Base-by-base conservation (phyloP, 2,797 vertebrate species). In the Morelia viridis region DNA sequence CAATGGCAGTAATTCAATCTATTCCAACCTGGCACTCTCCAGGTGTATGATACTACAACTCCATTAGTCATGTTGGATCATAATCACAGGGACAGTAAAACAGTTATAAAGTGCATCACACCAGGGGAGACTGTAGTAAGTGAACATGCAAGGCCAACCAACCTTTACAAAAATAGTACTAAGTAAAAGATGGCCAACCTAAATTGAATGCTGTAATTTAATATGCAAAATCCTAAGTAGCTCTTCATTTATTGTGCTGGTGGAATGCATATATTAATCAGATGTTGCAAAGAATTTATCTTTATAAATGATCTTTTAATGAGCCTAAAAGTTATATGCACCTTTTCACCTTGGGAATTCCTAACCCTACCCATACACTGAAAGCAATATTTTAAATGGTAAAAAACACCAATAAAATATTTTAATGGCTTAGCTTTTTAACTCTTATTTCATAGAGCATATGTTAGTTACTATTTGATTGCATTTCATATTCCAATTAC, bases 361-460 rank as follows among this genome's bases (percentile, higher is more conserved):
- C 85, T 86, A 91, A 85, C 46, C 41, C 13, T n/a, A 31, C 9
- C 17, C 57, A 31, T 53, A 26, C 62, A 35, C 62, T 57, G 19
- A 15, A 84, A 13, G 26, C 60, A 86, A 41, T 56, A 35, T 28
- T 50, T 12, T 11, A 91, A 65, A 91, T 91, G 83, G 53, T 85
- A 85, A 91, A 90, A 86, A 53, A 57, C 41, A 50, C 76, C 84
- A 84, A 41, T 84, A 62, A 90, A 80, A 53, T 84, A 41, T 62
- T 91, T 65, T 91, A 91, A 85, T 91, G 2, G 31, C 53, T 35
- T 10, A 35, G 24, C 3, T 71, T 68, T 35, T 50, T 57, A 57
- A 56, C 46, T 46, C 64, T 31, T 22, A 68, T 50, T 19, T 85
- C 62, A 91, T 68, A 91, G 9, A 91, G 4, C 8, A 57, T 58